Percentiles rank a stretch among this genome's conserved stretches.
These are phyloP conservation scores for Carposina sasakii DNA, from an alignment of 1,140 invertebrate species.

Conservation along the genomic window DNA sequence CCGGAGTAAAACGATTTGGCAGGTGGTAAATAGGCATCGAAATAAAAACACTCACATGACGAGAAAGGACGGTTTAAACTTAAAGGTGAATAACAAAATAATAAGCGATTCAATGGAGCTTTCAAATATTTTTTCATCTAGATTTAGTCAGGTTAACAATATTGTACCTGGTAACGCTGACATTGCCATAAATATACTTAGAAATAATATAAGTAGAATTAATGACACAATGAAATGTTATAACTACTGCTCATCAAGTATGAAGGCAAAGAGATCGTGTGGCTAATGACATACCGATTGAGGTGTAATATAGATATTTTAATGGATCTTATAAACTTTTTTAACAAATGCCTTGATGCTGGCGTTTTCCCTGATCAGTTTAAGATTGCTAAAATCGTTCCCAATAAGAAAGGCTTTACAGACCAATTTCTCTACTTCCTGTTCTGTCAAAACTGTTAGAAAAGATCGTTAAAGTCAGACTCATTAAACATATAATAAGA, in stretches of 20 bases:
- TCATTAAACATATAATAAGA: constrained; percentile 2
- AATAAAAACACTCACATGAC: no score
- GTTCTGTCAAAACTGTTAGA: constrained; percentile 17
- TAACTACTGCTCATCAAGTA: constrained; percentile 1
- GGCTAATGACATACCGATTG: constrained; percentile 16
- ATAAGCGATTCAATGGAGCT: not conserved
- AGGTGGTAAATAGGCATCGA: constrained; percentile 7
- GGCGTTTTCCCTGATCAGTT: constrained; percentile 17
- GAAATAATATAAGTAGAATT: not conserved
- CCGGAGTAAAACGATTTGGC: constrained; percentile 12
- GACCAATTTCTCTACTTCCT: constrained; percentile 10
- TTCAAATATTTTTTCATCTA: not conserved
- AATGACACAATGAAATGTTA: not conserved
- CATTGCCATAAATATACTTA: not conserved
- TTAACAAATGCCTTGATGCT: constrained; percentile 11
- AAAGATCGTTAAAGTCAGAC: constrained; percentile 12
- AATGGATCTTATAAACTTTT: constrained; percentile 13
- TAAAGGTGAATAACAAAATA: constrained; percentile 8
- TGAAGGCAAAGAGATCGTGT: constrained; percentile 10
- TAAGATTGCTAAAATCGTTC: constrained; percentile 16
- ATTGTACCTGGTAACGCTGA: not conserved
- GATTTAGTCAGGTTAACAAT: not conserved
- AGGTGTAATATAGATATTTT: constrained; percentile 17
- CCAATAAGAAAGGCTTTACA: constrained; percentile 16
- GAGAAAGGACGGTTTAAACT: not conserved